These are phyloP conservation scores for Agelaius phoeniceus DNA, from an alignment of 2,113 vertebrate species.

Conservation along the genomic window DNA sequence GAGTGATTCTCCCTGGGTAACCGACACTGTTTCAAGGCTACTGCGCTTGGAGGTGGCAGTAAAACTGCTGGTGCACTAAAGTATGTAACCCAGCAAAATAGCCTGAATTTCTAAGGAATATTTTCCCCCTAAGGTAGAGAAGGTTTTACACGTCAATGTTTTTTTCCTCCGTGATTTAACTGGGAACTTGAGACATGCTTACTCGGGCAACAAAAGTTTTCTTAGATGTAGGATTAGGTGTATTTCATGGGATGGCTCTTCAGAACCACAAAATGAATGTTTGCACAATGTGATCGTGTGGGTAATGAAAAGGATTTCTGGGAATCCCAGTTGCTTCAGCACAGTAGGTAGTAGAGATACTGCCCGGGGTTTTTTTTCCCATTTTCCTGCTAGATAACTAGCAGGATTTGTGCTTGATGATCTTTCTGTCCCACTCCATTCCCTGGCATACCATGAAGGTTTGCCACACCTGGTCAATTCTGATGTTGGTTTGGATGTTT, in stretches of 20 bases:
- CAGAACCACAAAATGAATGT: not conserved
- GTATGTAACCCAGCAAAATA: not conserved
- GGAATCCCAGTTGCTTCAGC: not conserved
- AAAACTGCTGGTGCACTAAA: not conserved
- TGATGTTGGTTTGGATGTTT: not conserved
- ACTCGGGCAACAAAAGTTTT: not conserved
- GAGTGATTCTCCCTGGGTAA: not conserved
- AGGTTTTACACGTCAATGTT: not conserved
- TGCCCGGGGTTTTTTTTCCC: fast-evolving
- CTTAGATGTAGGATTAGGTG: not conserved
- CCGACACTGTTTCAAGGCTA: not conserved
- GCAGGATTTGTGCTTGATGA: not conserved
- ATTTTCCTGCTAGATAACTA: not conserved
- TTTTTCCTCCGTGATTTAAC: not conserved
- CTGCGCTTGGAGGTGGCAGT: not conserved
- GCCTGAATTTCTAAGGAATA: not conserved
- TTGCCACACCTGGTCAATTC: not conserved
- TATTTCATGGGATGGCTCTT: not conserved
- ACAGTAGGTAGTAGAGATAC: not conserved
- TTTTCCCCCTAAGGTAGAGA: not conserved
- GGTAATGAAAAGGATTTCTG: not conserved
- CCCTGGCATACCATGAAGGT: fast-evolving
- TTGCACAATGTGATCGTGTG: not conserved
- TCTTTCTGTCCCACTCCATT: not conserved
- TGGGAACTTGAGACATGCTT: not conserved